These are phyloP conservation scores for Notoglanidium macrostoma DNA, from an alignment of 2,797 vertebrate species.

Conservation along the genomic window DNA sequence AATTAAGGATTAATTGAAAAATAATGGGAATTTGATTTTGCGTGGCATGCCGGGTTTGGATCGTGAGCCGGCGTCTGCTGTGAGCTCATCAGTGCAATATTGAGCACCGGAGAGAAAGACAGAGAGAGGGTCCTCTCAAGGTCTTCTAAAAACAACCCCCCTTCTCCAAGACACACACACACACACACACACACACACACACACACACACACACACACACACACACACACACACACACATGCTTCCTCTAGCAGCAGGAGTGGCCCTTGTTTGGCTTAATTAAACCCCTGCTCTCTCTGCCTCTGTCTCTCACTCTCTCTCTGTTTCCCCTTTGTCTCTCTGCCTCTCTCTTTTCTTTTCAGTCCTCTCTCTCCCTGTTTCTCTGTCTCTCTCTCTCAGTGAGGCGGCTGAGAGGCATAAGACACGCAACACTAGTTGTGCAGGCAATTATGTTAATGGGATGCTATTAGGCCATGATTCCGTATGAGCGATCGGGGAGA, in stretches of 20 bases:
- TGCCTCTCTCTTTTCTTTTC: slow-evolving; percentile 45
- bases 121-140: slow-evolving; percentile 66
- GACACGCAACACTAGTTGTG: slow-evolving; percentile 98
- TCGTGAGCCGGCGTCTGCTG: slow-evolving; percentile 77
- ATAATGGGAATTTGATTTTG: slow-evolving; percentile 99
- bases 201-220: slow-evolving; percentile 11
- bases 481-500: slow-evolving; percentile 94
- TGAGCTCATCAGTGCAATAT: slow-evolving; percentile 67
- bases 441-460: slow-evolving; percentile 99
- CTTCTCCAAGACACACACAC: neutral
- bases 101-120: slow-evolving; percentile 57
- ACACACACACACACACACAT: slow-evolving; percentile 31
- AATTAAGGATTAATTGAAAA: slow-evolving; percentile 99
- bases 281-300: slow-evolving; percentile 39
- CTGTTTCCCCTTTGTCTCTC: slow-evolving; percentile 20
- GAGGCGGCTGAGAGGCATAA: slow-evolving; percentile 89
- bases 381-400: slow-evolving; percentile 71
- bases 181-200: slow-evolving; percentile 9
- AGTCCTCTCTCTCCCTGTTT: slow-evolving; percentile 53
- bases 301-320: slow-evolving; percentile 17
- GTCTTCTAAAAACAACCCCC: slow-evolving; percentile 61
- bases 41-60: slow-evolving; percentile 97
- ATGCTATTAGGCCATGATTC: slow-evolving; percentile 99
- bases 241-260: slow-evolving; percentile 36
- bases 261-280: slow-evolving; percentile 51